phyloP scores from a whole-genome alignment of 2,113 vertebrate species.

The Pluvialis apricaria region DNA sequence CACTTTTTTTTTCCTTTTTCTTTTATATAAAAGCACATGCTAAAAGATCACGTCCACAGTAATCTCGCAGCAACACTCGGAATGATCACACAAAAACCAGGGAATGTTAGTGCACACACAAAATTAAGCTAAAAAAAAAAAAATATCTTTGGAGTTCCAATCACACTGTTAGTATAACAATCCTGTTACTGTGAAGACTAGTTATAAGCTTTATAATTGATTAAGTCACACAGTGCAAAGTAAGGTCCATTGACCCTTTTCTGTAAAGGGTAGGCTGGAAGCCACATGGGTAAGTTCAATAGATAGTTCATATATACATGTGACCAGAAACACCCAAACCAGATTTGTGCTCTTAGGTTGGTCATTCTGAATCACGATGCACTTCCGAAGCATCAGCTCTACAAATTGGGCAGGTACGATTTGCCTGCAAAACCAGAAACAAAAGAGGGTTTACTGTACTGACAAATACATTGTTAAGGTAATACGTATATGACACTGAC shows the following conservation, averaged over 20 bases:
- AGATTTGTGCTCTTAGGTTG: conserved; percentile 71
- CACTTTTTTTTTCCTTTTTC: conserved; percentile 47
- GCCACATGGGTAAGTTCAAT: conserved; percentile 77
- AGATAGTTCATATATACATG: conserved; percentile 74
- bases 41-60: conserved; percentile 84
- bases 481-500: not conserved
- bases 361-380: conserved; percentile 97
- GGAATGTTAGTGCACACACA: conserved; percentile 89
- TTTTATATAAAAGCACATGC: conserved; percentile 84
- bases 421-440: conserved; percentile 79
- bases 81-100: conserved; percentile 86
- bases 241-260: conserved; percentile 79
- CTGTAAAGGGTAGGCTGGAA: conserved; percentile 83
- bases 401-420: conserved; percentile 97
- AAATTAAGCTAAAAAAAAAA: conserved; percentile 79
- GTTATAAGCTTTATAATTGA: conserved; percentile 81
- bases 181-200: conserved; percentile 82
- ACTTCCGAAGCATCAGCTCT: conserved; percentile 97
- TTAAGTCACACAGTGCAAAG: conserved; percentile 89
- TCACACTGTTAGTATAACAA: conserved; percentile 85
- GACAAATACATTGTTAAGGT: not conserved
- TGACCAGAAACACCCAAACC: conserved; percentile 75
- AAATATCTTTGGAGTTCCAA: conserved; percentile 90
- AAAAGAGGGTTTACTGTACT: not conserved
- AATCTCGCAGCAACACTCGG: conserved; percentile 82